Conservation (phyloP, 2,113 vertebrate species). For the Cygnus atratus region DNA sequence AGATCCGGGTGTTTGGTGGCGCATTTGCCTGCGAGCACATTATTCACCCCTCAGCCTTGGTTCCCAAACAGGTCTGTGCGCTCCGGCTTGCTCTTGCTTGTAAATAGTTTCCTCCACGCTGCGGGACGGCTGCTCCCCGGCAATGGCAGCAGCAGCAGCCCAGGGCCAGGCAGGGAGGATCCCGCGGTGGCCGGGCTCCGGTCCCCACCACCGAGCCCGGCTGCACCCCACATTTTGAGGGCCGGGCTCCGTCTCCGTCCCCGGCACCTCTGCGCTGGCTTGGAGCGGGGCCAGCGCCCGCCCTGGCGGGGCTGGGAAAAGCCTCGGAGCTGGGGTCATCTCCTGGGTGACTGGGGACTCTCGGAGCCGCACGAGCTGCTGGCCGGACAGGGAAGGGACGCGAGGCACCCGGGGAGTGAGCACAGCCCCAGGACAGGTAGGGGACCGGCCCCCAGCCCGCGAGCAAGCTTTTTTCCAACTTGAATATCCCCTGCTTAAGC, state of each 20-base stretch:
- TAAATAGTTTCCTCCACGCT: not conserved
- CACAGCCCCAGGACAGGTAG: slow-evolving; percentile 12
- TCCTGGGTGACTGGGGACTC: slow-evolving; percentile 76
- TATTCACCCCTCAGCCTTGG: slow-evolving; percentile 11
- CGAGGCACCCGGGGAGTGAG: not conserved
- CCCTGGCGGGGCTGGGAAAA: slow-evolving; percentile 71
- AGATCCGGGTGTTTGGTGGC: not conserved
- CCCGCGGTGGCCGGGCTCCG: rapidly evolving
- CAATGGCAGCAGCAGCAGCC: not conserved
- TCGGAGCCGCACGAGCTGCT: slow-evolving; percentile 53
- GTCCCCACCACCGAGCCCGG: not conserved
- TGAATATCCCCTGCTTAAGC: rapidly evolving
- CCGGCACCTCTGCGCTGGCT: not conserved
- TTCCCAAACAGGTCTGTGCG: slow-evolving; percentile 53
- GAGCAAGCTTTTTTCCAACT: not conserved
- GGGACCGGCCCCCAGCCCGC: not conserved
- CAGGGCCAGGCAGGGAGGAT: not conserved
- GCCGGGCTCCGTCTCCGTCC: not conserved
- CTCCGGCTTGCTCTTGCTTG: slow-evolving; percentile 30
- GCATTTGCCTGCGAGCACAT: not conserved
- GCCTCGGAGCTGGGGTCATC: slow-evolving; percentile 72
- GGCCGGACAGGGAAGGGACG: slow-evolving; percentile 22
- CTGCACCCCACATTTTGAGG: rapidly evolving
- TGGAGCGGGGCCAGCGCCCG: slow-evolving; percentile 40
- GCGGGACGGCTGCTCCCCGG: not conserved